Evolutionary conservation across 1,140 invertebrate genomes (phyloP), one percentile per base, ranked within the genome.

Genomic region (Coptotermes formosanus): DNA sequence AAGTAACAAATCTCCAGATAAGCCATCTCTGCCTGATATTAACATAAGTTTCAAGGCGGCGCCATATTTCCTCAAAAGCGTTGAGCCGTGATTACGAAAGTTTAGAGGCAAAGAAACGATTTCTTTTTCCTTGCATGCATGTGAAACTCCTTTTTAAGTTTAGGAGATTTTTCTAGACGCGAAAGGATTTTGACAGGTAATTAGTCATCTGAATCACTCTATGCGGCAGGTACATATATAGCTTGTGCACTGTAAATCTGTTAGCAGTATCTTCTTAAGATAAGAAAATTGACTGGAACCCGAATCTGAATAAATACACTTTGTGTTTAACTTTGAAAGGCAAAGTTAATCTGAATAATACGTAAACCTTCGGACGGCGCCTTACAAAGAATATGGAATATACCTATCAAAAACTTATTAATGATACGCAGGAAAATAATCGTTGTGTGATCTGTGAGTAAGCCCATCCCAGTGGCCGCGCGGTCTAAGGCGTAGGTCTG

Each of bases 101-200:
- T 75, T 75, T 75, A 8, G 64, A 75, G 64, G 64, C 25, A n/a
- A 75, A 75, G 64, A 75, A 75, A 75, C 64, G 64, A 75, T 75
- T 75, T 30, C 64, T 75, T 75, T 75, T 75, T 75, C 64, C 64
- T 75, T 30, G 64, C 25, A 64, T 64, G 59, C 59, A 75, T 75
- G 64, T 75, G 64, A 75, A 75, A 75, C 64, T 75, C 64, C 64
- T 30, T 75, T n/a, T 75, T n/a, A 75, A 75, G 64, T 75, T 75
- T 75, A 30, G 64, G 64, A 75, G 64, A 75, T 75, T 75, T 75
- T 75, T 75, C 64, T 75, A 75, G 25, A 75, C n/a, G 64, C 64
- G 64, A 75, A 64, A 75, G 64, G 64, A 75, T 75, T 75, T 30
- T 75, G 64, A 75, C 64, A 75, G 64, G 64, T 75, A 75, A 75